Evolutionary conservation across 2,113 vertebrate species (phyloP), one percentile per base, ranked within the genome.

Genomic region (Lampris megalopsis): DNA sequence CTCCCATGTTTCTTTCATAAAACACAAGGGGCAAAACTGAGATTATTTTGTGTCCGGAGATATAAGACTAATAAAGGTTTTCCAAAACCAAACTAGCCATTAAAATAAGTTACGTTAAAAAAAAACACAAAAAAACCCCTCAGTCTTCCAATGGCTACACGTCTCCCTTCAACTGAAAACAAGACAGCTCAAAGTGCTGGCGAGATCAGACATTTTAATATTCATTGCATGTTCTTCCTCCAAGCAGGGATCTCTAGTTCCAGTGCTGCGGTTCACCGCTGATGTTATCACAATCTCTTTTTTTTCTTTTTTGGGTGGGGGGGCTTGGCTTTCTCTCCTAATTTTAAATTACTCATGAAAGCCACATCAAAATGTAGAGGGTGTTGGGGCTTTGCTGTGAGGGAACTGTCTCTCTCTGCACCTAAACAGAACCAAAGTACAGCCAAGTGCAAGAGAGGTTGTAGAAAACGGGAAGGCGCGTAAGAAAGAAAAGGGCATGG

Each of bases 1-100:
- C 80, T 85, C 82, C 70, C 74, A 83, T 63, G 63, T 81, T 24
- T 77, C 47, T 57, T 65, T 66, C 62, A 77, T 71, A 66, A 52
- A 74, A 40, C 57, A 68, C 41, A 52, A 75, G 70, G 24, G 75
- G 66, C 73, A 77, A 57, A 79, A 65, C 56, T 36, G 6, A 24
- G 68, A 54, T 58, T 64, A 4, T 63, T 73, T 69, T 63, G 2
- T 36, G 9, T 63, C 61, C 40, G 45, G 24, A 68, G 50, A 73
- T 70, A 37, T 9, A 24, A n/a, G 35, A 64, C 11, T 45, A 35
- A 11, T 5, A 9, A 11, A 42, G 8, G 10, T 40, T 6, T 43
- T 40, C 9, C 41, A 61, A 9, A 24, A 2, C 13, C 7, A 35
- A 24, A 47, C 43, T 1, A 45, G 24, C 24, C 24, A 24, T 24